Base-by-base conservation (phyloP, 2,888 invertebrate genomes). In the Idaea dimidiata region DNA sequence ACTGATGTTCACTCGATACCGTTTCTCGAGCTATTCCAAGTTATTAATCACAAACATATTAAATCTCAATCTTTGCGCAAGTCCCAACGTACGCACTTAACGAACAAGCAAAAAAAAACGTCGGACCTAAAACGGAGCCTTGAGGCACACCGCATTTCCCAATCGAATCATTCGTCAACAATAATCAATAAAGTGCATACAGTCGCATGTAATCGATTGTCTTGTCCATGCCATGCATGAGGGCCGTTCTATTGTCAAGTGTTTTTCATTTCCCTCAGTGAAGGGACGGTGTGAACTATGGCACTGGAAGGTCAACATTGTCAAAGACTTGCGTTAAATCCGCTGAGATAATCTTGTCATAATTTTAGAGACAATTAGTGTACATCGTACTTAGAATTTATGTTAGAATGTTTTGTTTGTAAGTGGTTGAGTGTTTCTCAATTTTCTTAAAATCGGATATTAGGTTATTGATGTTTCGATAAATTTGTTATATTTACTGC, bases 251-350 rank as follows among this genome's bases (percentile, higher is more conserved):
- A 90, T 91, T 91, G 91, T 89, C 76, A 73, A 74, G 84, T 88
- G 91, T 81, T 91, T 91, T 91, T 86, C 84, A 87, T 90, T 89
- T 77, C 87, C 81, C n/a, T n/a, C 84, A 86, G 91, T 91, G 91
- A 91, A 91, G 91, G 91, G 91, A 84, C 87, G 87, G 90, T 89
- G 88, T 87, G 90, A 89, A 90, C 87, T 85, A 84, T 83, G 84
- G 83, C 81, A 80, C 78, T 66, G 74, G 87, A 90, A 91, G 91
- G 91, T 91, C 87, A 87, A 74, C 82, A 56, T 76, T 84, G 84
- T 89, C 88, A 89, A 86, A 89, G 82, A 84, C 87, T 82, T 81
- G 78, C 73, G 79, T 82, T 84, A 79, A 79, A 82, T 81, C 80
- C 57, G 57, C 56, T 62, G 61, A 63, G 64, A 62, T 66, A 62